Evolutionary conservation across 2,888 invertebrate genomes (phyloP).

Genomic region (Rosalia funebris): DNA sequence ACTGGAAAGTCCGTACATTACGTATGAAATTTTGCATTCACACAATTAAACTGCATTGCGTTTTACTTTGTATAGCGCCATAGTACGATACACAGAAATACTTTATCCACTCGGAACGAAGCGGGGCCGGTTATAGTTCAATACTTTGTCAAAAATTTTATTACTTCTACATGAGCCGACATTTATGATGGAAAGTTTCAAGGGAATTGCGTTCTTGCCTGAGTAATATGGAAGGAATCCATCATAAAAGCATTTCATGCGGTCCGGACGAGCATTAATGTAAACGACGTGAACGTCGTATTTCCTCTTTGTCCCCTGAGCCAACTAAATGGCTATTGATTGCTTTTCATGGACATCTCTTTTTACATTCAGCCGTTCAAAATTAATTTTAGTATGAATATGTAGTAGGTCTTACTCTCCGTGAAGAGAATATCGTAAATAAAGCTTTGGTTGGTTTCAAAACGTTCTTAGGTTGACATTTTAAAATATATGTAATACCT

Average conservation of each 20-base stretch:
- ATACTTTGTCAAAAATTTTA: constrained; percentile 58
- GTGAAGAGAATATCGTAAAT: too few relatives aligned
- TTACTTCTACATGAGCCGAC: constrained; percentile 51
- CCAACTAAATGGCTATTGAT: constrained; percentile 56
- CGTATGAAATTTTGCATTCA: too few relatives aligned
- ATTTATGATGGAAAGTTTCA: constrained; percentile 54
- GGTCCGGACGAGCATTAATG: constrained; percentile 55
- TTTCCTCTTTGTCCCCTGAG: constrained; percentile 56
- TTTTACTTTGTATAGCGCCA: neutral
- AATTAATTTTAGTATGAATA: too few relatives aligned
- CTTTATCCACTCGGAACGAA: constrained; percentile 1
- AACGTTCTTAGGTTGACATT: too few relatives aligned
- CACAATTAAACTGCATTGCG: too few relatives aligned
- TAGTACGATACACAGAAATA: neutral
- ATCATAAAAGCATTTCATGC: constrained; percentile 59
- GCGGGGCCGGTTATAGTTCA: constrained; percentile 27
- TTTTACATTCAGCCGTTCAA: too few relatives aligned
- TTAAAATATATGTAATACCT: too few relatives aligned
- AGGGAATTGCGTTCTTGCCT: constrained; percentile 54
- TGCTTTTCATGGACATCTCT: constrained; percentile 33
- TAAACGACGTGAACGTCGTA: constrained; percentile 59
- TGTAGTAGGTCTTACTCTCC: too few relatives aligned
- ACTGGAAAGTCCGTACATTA: too few relatives aligned
- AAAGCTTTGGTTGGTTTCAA: too few relatives aligned
- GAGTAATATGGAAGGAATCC: constrained; percentile 56